Percentiles rank a stretch among this genome's conserved stretches.
Evolutionary conservation across 2,888 invertebrate genomes (phyloP).

Genomic region (Netelia inedita): DNA sequence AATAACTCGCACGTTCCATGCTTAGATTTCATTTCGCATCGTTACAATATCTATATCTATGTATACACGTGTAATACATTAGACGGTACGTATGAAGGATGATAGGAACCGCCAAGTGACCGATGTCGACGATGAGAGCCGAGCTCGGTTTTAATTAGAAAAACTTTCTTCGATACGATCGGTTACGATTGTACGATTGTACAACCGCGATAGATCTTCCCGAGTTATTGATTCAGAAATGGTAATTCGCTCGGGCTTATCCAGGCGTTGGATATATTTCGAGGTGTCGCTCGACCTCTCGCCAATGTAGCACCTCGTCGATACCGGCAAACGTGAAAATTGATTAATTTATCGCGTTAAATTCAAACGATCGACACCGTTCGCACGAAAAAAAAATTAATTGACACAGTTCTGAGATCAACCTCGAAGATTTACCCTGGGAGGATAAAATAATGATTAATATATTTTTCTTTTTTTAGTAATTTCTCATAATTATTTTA

Average conservation of each 20-base stretch:
- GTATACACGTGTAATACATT: background rate
- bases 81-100: background rate
- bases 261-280: slow-evolving; percentile 22
- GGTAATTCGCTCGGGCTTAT: slow-evolving; percentile 23
- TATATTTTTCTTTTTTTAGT: background rate
- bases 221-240: slow-evolving; percentile 41
- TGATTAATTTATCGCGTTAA: background rate
- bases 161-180: slow-evolving; percentile 21
- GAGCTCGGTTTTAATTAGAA: slow-evolving; percentile 53
- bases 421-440: background rate
- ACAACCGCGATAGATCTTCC: slow-evolving; percentile 16
- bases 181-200: background rate
- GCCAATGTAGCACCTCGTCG: slow-evolving; percentile 14
- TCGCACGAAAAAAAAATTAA: no score
- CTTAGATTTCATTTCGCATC: slow-evolving; percentile 56
- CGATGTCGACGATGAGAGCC: slow-evolving; percentile 2
- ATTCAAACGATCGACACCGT: no score
- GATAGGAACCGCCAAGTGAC: slow-evolving; percentile 10
- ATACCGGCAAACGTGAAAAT: background rate
- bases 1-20: slow-evolving; percentile 57
- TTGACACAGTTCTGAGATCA: no score
- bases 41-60: background rate
- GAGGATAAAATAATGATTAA: background rate
- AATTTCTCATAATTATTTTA: background rate
- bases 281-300: slow-evolving; percentile 7